Conservation (phyloP, 1,140 invertebrate species). For the Papilio glaucus region DNA sequence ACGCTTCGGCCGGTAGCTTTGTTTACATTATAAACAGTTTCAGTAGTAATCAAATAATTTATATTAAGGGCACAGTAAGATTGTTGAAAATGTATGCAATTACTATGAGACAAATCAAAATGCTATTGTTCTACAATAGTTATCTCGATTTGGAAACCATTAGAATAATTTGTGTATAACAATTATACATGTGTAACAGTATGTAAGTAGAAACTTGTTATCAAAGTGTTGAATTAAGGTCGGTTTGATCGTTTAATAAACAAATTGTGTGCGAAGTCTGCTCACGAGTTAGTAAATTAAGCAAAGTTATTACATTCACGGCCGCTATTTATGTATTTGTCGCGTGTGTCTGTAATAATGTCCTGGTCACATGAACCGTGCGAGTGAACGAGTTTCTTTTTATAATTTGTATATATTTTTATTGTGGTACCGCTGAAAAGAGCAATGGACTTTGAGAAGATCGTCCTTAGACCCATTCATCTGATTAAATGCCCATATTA, state of each 20-base stretch:
- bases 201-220: conserved; percentile 6
- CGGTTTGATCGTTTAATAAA: conserved; percentile 34
- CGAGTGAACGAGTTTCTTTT: conserved; percentile 15
- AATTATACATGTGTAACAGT: not conserved
- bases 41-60: too few relatives aligned
- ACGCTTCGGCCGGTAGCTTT: too few relatives aligned
- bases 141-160: too few relatives aligned
- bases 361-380: not conserved
- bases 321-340: conserved; percentile 33
- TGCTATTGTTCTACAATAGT: too few relatives aligned
- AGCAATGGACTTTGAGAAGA: not conserved
- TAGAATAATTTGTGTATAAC: not conserved
- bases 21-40: too few relatives aligned
- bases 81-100: too few relatives aligned
- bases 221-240: conserved; percentile 35
- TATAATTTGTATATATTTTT: conserved; percentile 30
- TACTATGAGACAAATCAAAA: too few relatives aligned
- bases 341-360: conserved; percentile 27
- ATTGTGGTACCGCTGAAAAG: not conserved
- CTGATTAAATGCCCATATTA: too few relatives aligned
- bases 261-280: conserved; percentile 36
- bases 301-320: conserved; percentile 18
- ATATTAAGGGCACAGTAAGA: too few relatives aligned
- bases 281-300: conserved; percentile 28
- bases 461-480: too few relatives aligned